Evolutionary conservation across 64 coral and sea anemone species (phyloP), one percentile per base, ranked within the genome.

Genomic region (Montipora efflorescens): DNA sequence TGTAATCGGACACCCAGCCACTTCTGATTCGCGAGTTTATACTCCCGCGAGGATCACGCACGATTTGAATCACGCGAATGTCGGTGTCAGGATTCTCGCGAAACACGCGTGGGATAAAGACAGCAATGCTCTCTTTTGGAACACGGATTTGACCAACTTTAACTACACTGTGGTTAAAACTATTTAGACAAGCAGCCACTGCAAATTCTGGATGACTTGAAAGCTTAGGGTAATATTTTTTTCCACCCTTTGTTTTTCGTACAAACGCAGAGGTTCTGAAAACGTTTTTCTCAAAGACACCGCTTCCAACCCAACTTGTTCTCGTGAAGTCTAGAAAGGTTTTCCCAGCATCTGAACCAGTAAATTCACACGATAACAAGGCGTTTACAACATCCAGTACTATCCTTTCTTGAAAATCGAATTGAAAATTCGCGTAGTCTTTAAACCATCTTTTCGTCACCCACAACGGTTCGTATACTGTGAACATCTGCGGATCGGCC

Each of bases 401-500:
- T 25, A 67, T 14, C 18, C 48, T 55, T 2, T 13, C 15, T 47
- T 87, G 25, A 19, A 46, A n/a, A 16, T 19, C 7, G 1, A 8
- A 49, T 14, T 36, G 12, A 25, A 15, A 5, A 9, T 16, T 70
- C 0, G 14, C 16, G 7, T 49, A 45, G 9, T 71, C 36, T 4
- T 67, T 48, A 18, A 86, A 86, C 82, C 82, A 86, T 25, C 50
- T 48, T 62, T 79, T 84, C 22, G 91, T 86, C 16, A 93, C 46
- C 91, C 91, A 93, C 10, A 93, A 64, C 0, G 91, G 91, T 62
- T 93, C 91, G 58, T 93, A 93, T 1, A 93, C 82, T 61, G 81
- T 93, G 22, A 93, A 93, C 49, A 93, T 84, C 9, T 93, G 81
- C 48, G 81, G 91, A 59, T 93, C 91, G 1, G 80, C 81, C 5